phyloP scores from a whole-genome alignment of 2,797 vertebrate species.

The Jordanella pulchra region DNA sequence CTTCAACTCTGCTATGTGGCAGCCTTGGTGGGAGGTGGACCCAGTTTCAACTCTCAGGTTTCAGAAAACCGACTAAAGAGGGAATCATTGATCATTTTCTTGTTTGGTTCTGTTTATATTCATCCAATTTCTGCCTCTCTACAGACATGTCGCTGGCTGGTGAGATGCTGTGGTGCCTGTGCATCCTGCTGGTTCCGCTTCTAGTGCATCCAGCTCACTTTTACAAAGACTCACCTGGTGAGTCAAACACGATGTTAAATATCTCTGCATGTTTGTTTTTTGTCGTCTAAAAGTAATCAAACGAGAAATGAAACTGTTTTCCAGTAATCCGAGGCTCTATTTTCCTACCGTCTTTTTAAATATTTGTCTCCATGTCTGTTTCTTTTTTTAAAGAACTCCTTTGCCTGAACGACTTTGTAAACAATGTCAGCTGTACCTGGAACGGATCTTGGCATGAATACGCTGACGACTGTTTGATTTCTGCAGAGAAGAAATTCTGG shows the following conservation, averaged over 20 bases:
- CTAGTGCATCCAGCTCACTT: slow-evolving; percentile 2
- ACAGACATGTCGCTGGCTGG: slow-evolving; percentile 11
- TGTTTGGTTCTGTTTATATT: neutral
- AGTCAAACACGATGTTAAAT: no score
- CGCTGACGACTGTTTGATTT: slow-evolving; percentile 50
- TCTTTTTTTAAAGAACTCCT: slow-evolving; percentile 52
- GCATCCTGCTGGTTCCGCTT: slow-evolving; percentile 36
- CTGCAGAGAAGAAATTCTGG: neutral
- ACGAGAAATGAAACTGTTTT: neutral
- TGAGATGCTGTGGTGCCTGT: slow-evolving; percentile 23
- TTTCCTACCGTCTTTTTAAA: neutral
- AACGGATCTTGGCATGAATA: slow-evolving; percentile 1
- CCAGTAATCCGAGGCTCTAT: neutral
- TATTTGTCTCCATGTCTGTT: neutral
- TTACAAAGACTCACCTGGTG: slow-evolving; percentile 31
- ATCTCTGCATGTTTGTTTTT: no score
- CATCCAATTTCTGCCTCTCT: slow-evolving; percentile 8
- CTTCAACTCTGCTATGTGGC: neutral
- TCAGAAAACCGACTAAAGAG: neutral
- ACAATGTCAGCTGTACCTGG: slow-evolving; percentile 71
- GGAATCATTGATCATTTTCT: neutral
- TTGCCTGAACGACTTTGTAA: slow-evolving; percentile 73
- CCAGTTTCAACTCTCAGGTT: slow-evolving; percentile 1
- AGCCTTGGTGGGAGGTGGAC: neutral
- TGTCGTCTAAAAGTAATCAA: neutral